phyloP scores from a whole-genome alignment of 2,113 vertebrate species.

The Peromyscus maniculatus region DNA sequence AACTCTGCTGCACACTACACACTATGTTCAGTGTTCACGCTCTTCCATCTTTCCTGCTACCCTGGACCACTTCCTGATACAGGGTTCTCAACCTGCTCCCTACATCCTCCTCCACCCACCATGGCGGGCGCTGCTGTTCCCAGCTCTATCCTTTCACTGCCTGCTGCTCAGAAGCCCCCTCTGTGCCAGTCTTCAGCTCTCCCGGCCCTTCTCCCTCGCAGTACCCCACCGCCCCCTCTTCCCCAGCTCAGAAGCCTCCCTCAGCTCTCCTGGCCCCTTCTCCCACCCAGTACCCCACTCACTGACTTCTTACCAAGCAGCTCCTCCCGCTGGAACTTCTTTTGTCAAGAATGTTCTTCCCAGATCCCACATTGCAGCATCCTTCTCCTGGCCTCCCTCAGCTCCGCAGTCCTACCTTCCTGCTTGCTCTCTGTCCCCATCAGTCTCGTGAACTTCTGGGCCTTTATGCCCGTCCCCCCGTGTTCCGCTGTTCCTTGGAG shows the following conservation, averaged over 20 bases:
- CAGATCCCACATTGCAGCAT: not conserved
- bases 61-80: no score
- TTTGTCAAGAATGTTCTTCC: not conserved
- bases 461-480: not conserved
- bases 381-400: not conserved
- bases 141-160: not conserved
- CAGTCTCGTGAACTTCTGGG: not conserved
- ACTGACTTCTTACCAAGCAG: not conserved
- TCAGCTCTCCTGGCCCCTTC: not conserved
- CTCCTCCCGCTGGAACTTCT: not conserved
- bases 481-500: not conserved
- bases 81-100: not conserved
- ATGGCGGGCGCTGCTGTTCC: not conserved
- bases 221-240: not conserved
- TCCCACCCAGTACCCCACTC: no score
- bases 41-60: not conserved
- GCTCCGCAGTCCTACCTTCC: not conserved
- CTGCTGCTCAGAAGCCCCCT: not conserved
- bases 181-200: not conserved
- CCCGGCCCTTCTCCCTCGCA: not conserved
- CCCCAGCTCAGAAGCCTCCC: not conserved
- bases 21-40: no score
- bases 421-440: not conserved
- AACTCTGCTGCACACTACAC: not conserved
- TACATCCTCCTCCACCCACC: not conserved